Evolutionary conservation across 2,113 vertebrate genomes (phyloP).

Genomic region (Salvelinus namaycush): DNA sequence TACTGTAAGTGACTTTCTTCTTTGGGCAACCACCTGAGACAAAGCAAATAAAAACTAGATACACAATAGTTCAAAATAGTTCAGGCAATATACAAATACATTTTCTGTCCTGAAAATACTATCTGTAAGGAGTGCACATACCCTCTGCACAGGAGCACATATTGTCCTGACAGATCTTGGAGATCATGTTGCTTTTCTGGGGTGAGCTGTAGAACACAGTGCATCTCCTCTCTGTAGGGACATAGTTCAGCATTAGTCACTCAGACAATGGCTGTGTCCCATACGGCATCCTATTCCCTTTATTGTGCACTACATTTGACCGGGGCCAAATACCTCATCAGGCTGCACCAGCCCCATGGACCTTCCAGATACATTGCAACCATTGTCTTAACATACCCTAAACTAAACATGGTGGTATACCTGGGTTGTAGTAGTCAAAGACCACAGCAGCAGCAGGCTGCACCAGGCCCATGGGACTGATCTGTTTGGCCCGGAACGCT

Average conservation of each 20-base stretch:
- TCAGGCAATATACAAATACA: not conserved
- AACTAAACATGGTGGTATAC: constrained; percentile 37
- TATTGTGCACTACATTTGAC: no score
- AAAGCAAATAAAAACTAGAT: constrained; percentile 4
- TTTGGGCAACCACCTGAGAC: constrained; percentile 57
- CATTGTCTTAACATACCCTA: not conserved
- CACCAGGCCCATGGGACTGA: constrained; percentile 71
- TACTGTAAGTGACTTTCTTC: constrained; percentile 64
- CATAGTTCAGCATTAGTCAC: not conserved
- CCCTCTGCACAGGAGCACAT: constrained; percentile 74
- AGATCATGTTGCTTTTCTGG: constrained; percentile 62
- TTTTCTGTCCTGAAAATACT: not conserved
- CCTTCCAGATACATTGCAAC: no score
- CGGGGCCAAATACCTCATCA: no score
- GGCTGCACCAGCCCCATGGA: no score
- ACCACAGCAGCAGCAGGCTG: constrained; percentile 72
- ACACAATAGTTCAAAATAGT: no score
- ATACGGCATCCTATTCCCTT: no score
- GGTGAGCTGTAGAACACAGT: constrained; percentile 68
- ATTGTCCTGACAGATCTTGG: constrained; percentile 55
- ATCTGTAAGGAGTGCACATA: constrained; percentile 33
- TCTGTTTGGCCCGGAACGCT: constrained; percentile 68
- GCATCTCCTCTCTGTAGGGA: constrained; percentile 62
- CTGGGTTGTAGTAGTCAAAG: constrained; percentile 75
- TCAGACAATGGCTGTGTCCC: no score